Evolutionary conservation across 2,113 vertebrate genomes (phyloP).

Genomic region (Clupea harengus): DNA sequence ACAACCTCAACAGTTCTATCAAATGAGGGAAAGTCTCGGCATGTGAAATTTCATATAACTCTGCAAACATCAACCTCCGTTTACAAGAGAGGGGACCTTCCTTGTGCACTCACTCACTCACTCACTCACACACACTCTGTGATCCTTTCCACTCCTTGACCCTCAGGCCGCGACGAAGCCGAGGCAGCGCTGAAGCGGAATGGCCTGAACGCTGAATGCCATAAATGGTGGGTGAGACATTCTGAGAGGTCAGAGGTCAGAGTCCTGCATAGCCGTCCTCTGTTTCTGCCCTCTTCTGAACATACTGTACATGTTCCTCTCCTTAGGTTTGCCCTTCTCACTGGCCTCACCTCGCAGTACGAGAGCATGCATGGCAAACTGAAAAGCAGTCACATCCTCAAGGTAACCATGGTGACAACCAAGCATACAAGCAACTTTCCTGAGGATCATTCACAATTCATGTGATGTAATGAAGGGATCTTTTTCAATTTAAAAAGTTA

Average conservation of each 20-base stretch:
- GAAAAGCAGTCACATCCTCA: slow-evolving; percentile 68
- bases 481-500: no score
- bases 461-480: no score
- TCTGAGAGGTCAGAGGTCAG: background rate
- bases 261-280: background rate
- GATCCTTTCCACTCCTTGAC: background rate
- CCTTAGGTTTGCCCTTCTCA: slow-evolving; percentile 68
- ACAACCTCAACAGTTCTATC: background rate
- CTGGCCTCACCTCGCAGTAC: slow-evolving; percentile 49
- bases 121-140: background rate
- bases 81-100: background rate
- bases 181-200: slow-evolving; percentile 77
- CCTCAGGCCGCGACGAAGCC: slow-evolving; percentile 81
- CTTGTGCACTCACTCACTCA: background rate
- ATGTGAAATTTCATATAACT: background rate
- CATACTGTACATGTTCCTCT: background rate
- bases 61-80: background rate
- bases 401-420: slow-evolving; percentile 56
- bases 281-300: background rate
- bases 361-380: slow-evolving; percentile 70
- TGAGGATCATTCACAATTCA: background rate
- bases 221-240: slow-evolving; percentile 79
- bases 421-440: background rate
- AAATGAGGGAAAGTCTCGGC: background rate
- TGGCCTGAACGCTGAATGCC: slow-evolving; percentile 77